Percentiles rank a stretch among this genome's conserved stretches.
phyloP scores from a whole-genome alignment of 2,888 invertebrate species.

The Himalopsyche kuldschensis region DNA sequence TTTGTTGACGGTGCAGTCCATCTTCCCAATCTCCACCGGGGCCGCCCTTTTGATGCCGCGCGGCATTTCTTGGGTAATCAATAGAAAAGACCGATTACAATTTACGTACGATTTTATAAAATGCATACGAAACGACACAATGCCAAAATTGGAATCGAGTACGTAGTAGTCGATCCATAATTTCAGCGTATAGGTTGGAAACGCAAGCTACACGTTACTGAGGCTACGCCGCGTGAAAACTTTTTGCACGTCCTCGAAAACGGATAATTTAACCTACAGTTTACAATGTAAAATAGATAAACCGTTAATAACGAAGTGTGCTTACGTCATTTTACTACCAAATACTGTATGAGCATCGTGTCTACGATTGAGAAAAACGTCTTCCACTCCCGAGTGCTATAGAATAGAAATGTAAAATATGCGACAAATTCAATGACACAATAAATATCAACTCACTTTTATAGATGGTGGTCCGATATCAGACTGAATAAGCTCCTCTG shows the following conservation, averaged over 20 bases:
- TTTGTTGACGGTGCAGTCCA: conserved; percentile 52
- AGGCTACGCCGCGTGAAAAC: conserved; percentile 18
- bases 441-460: conserved; percentile 9
- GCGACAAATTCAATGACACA: not conserved
- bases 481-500: conserved; percentile 8
- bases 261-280: not conserved
- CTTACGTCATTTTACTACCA: conserved; percentile 26
- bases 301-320: conserved; percentile 6
- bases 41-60: conserved; percentile 62
- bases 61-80: conserved; percentile 54
- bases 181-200: conserved; percentile 28
- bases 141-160: not conserved
- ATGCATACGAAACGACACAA: not conserved
- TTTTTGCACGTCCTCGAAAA: not conserved
- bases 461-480: conserved; percentile 1
- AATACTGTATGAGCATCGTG: not conserved
- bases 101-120: not conserved
- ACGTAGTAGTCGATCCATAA: conserved; percentile 3
- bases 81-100: not conserved
- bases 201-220: conserved; percentile 17
- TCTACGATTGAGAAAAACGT: not conserved
- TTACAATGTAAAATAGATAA: not conserved
- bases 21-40: conserved; percentile 57
- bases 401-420: not conserved
- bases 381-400: not conserved